Conservation (phyloP, 2,113 vertebrate species). For the Chionomys nivalis region DNA sequence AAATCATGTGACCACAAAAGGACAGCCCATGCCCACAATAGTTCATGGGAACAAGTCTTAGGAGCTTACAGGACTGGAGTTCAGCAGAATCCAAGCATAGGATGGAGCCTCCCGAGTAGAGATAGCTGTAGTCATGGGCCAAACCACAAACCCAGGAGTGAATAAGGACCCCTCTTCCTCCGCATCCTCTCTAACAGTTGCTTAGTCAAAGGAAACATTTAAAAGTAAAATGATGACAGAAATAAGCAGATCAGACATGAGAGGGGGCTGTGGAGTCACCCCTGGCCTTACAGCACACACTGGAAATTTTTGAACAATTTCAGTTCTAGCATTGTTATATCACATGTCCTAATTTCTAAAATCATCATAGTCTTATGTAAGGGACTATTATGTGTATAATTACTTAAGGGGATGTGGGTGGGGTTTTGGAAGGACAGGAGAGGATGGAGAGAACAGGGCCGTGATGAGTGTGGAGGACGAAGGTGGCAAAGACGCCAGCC, state of each 20-base stretch:
- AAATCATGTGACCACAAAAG: neutral
- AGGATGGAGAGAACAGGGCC: neutral
- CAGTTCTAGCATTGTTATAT: neutral
- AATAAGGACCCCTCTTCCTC: neutral
- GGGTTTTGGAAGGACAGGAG: neutral
- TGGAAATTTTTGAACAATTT: neutral
- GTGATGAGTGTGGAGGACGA: too few relatives aligned
- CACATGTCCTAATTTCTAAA: neutral
- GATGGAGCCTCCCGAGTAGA: neutral
- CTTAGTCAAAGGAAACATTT: neutral
- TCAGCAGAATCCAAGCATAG: neutral
- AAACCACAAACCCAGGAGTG: too few relatives aligned
- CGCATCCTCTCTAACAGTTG: neutral
- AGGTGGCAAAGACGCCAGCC: rapidly evolving
- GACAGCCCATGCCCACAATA: neutral
- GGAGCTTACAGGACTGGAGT: neutral
- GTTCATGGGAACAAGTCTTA: neutral
- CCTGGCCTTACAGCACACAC: neutral
- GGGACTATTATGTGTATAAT: neutral
- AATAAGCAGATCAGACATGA: neutral
- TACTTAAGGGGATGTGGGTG: neutral
- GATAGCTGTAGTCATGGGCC: neutral
- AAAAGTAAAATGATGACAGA: slow-evolving; percentile 5
- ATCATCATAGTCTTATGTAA: neutral
- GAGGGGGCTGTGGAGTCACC: neutral